Base-by-base conservation (phyloP, 2,888 invertebrate species). In the Acronicta leporina region DNA sequence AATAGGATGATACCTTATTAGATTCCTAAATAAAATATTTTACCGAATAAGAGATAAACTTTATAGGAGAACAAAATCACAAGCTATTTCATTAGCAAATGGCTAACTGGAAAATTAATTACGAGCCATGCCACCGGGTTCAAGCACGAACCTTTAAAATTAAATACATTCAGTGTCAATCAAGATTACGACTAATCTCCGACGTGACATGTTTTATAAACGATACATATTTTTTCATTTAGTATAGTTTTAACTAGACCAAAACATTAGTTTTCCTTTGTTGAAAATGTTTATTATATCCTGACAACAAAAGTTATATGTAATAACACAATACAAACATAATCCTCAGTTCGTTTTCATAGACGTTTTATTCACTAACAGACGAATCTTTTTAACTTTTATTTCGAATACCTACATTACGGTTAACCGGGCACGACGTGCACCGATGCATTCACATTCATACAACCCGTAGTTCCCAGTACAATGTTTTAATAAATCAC, bases 401-500 rank as follows among this genome's bases (percentile, higher is more conserved):
- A 72, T 70, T 73, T 68, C 45, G 69, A 56, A 61, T 62, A n/a
- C n/a, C n/a, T n/a, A 48, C 38, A 68, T 68, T 67, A 61, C 53
- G 73, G 62, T 25, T 62, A 51, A 60, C 60, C 56, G 72, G 56
- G 68, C 73, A 71, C 67, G 49, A 50, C 62, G 75, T 79, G 79
- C 82, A 88, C 85, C 87, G 86, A 83, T 87, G 86, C 82, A 82
- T 86, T 82, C 75, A 79, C 81, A 84, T 84, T 82, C 82, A 79
- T 78, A 81, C 77, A 79, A 20, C 63, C 78, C 79, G 80, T 81
- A 82, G 82, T 84, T 84, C 80, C 79, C 78, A 84, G 81, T 84
- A 87, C 81, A 86, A 86, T 82, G 86, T 87, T 85, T 80, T 81
- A 85, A 91, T 90, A 90, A 90, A 89, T 88, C 90, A 88, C 84